A percentile compares a stretch with the other conserved stretches of the same genome.
Conservation (phyloP, 2,113 vertebrate genomes). For the Xyliphius kryptos region DNA sequence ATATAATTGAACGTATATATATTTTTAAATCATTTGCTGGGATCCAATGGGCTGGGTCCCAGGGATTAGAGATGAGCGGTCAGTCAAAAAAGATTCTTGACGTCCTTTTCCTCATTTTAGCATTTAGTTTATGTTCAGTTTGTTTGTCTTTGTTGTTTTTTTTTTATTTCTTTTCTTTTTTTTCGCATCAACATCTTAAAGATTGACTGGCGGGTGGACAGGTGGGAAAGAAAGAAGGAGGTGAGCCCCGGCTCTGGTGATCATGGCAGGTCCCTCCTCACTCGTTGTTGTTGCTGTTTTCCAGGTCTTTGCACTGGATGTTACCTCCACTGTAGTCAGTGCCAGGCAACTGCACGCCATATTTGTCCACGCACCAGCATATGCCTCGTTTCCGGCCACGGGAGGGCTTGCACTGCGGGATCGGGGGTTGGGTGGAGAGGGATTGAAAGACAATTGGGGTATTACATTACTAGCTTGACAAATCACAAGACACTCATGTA, state of each 20-base stretch:
- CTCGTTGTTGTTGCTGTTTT: slow-evolving; percentile 89
- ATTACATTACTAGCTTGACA: slow-evolving; percentile 1
- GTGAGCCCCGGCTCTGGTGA: slow-evolving; percentile 63
- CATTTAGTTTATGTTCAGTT: slow-evolving; percentile 42
- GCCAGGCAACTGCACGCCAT: slow-evolving; percentile 88
- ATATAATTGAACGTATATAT: slow-evolving; percentile 64
- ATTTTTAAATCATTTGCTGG: slow-evolving; percentile 53
- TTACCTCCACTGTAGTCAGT: slow-evolving; percentile 86
- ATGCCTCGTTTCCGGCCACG: slow-evolving; percentile 93
- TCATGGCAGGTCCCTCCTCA: slow-evolving; percentile 60
- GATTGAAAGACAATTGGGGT: neutral
- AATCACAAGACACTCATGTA: neutral
- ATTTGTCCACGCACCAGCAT: slow-evolving; percentile 99
- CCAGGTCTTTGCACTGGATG: slow-evolving; percentile 91
- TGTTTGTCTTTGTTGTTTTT: slow-evolving; percentile 34
- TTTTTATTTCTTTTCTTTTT: slow-evolving; percentile 32
- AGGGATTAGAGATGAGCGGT: slow-evolving; percentile 57
- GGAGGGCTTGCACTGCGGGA: slow-evolving; percentile 87
- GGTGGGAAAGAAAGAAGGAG: slow-evolving; percentile 59
- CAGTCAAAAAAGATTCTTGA: slow-evolving; percentile 61
- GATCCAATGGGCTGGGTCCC: slow-evolving; percentile 50
- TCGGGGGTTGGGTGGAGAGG: slow-evolving; percentile 3
- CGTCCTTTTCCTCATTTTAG: slow-evolving; percentile 51
- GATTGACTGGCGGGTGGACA: slow-evolving; percentile 58
- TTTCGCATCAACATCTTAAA: slow-evolving; percentile 53